Evolutionary conservation across 2,888 invertebrate genomes (phyloP), one percentile per base, ranked within the genome.

Genomic region (Perdita meconis): DNA sequence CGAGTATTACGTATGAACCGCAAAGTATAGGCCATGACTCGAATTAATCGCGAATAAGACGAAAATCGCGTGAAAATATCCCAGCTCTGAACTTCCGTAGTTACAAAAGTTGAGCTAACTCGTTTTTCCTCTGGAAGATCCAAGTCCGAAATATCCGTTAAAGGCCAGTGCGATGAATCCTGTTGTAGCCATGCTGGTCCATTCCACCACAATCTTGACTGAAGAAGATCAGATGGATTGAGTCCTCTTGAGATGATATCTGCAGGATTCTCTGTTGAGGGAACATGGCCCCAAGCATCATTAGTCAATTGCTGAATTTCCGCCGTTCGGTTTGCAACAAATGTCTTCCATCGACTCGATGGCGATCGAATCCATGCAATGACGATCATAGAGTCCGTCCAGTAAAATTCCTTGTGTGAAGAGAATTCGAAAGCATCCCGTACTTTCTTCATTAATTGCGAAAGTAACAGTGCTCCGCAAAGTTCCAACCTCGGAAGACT

Each of bases 321-420:
- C 0, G 55, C 1, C 0, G 44, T 47, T 4, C 61, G 19, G 55
- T 63, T 61, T 0, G 63, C 63, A 2, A 69, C 56, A 24, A 69
- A 69, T n/a, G 59, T 57, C 24, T 64, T 57, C 53, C 64, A 64
- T 16, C 30, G 34, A 12, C 26, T 24, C 6, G 60, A 38, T 0
- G 5, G 0, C 1, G 5, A 12, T 3, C 19, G 24, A 10, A 67
- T 50, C 66, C 66, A 57, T 2, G 56, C n/a, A 42, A 67, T 36
- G 2, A 19, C 38, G 3, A 67, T 57, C 16, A 42, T 67, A 2
- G 66, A 67, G 12, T 67, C 57, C 2, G 57, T 50, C 57, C 57
- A 67, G 1, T 36, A 55, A 0, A 19, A 12, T 30, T 50, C 30
- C 30, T 30, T 30, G 30, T 30, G 30, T 6, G 30, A 30, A 2